Percentiles rank a stretch among this genome's conserved stretches.
phyloP scores from a whole-genome alignment of 2,888 invertebrate genomes.

The Lepeophtheirus nordmannii region DNA sequence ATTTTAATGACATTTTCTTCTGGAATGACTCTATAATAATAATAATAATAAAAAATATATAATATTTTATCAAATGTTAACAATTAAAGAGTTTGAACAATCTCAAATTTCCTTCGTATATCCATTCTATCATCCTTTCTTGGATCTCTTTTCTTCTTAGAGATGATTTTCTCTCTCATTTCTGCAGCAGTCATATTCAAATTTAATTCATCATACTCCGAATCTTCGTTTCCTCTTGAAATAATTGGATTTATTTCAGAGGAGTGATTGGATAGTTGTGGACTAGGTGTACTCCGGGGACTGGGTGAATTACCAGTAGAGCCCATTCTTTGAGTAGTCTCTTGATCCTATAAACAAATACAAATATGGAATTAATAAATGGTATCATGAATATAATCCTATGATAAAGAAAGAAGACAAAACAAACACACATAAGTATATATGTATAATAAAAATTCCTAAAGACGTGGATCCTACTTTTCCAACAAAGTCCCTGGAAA shows the following conservation, averaged over 20 bases:
- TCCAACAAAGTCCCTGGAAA: no score
- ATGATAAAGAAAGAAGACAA: neutral
- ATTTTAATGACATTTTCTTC: no score
- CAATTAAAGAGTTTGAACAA: conserved; percentile 71
- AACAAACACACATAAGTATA: no score
- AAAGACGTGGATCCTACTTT: no score
- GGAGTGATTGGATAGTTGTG: conserved; percentile 27
- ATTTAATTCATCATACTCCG: conserved; percentile 41
- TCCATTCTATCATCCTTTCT: conserved; percentile 77
- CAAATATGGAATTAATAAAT: neutral
- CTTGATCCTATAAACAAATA: conserved; percentile 22
- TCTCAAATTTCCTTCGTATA: conserved; percentile 80
- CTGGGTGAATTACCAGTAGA: conserved; percentile 6
- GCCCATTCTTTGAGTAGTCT: neutral
- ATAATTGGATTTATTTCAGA: conserved; percentile 23
- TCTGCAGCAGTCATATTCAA: conserved; percentile 82
- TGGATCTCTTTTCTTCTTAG: conserved; percentile 73
- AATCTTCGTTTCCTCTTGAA: neutral
- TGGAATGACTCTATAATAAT: neutral
- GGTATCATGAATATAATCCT: neutral
- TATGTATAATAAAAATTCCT: no score
- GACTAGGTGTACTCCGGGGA: conserved; percentile 12
- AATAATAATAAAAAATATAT: neutral
- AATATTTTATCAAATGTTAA: neutral
- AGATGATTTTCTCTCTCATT: conserved; percentile 65